These are phyloP conservation scores for Xyrichtys novacula DNA, from an alignment of 2,797 vertebrate species.

Conservation along the genomic window DNA sequence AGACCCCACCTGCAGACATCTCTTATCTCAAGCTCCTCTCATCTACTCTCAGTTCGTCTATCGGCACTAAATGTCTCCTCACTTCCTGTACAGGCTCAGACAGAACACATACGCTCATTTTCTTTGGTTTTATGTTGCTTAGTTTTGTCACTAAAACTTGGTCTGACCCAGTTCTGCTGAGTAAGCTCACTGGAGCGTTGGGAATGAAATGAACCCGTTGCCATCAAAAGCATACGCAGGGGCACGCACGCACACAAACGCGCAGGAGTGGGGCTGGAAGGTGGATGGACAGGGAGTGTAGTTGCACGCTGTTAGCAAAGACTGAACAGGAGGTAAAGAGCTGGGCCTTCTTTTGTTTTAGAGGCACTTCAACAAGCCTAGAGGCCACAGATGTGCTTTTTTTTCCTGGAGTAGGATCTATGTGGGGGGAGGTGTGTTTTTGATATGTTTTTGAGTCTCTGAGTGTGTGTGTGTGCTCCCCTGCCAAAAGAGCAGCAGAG, in stretches of 20 bases:
- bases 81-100: not conserved
- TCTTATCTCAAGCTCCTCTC: conserved; percentile 21
- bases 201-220: conserved; percentile 72
- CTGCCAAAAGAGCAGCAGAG: conserved; percentile 46
- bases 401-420: not conserved
- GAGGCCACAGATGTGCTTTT: conserved; percentile 15
- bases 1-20: conserved; percentile 15
- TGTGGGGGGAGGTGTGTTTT: not conserved
- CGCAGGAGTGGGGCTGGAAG: conserved; percentile 1
- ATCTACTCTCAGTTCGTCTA: conserved; percentile 15
- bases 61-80: conserved; percentile 6
- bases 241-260: conserved; percentile 2
- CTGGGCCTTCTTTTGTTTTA: conserved; percentile 23
- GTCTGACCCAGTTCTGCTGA: conserved; percentile 75
- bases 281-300: conserved; percentile 22
- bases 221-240: conserved; percentile 55
- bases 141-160: conserved; percentile 65
- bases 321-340: conserved; percentile 13
- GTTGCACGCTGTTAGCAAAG: conserved; percentile 13
- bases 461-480: conserved; percentile 17
- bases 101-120: conserved; percentile 24
- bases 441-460: conserved; percentile 8
- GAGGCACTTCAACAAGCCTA: conserved; percentile 1
- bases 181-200: conserved; percentile 71
- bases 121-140: conserved; percentile 65